Evolutionary conservation across 2,113 vertebrate species (phyloP).

Genomic region (Pionites leucogaster): DNA sequence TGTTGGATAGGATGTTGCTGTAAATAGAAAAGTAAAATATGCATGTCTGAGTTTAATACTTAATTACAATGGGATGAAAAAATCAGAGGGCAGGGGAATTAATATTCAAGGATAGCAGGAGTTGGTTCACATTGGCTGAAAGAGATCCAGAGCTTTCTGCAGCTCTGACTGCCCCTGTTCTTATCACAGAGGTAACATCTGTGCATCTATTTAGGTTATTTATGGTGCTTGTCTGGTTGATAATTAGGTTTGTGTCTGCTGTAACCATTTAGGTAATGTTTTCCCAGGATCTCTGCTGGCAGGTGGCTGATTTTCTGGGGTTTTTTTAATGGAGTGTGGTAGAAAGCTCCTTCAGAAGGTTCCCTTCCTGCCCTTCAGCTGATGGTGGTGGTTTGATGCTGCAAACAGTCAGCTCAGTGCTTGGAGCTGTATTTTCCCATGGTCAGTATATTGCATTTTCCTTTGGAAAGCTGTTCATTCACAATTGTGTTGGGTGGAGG

Average conservation of each 20-base stretch:
- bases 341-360: neutral
- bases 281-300: neutral
- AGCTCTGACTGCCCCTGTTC: neutral
- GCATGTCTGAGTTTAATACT: neutral
- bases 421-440: accelerated
- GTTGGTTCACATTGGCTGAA: neutral
- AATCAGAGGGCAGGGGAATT: neutral
- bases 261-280: neutral
- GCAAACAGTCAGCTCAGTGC: neutral
- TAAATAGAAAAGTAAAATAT: neutral
- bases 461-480: neutral
- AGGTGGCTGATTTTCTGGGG: neutral
- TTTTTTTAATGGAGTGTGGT: neutral
- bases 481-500: neutral
- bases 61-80: neutral
- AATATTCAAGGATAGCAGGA: neutral
- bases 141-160: neutral
- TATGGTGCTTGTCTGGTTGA: neutral
- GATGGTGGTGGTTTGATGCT: neutral
- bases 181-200: conserved; percentile 3
- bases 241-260: neutral
- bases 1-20: neutral
- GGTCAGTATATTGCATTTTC: neutral
- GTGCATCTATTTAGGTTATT: neutral
- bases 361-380: neutral